Base-by-base conservation (phyloP, 2,113 vertebrate genomes). In the Pao palembangensis region DNA sequence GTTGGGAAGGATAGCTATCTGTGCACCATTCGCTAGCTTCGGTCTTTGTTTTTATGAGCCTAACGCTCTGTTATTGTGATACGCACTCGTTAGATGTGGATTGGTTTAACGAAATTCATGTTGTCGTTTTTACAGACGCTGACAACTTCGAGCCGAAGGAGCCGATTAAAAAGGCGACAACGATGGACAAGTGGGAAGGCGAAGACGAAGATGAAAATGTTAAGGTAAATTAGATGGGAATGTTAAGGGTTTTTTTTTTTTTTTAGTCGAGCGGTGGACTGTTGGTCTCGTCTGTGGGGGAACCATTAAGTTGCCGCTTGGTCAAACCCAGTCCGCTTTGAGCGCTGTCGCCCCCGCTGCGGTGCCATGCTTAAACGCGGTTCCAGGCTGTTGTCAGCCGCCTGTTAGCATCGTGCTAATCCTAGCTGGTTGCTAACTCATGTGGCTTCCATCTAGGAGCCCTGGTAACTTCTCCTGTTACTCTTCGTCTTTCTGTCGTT, bases 131-230 rank as follows among this genome's bases (percentile, higher is more conserved):
- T 79, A 49, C 83, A 96, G 95, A 95, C 84, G 91, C 90, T 61
- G 95, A 95, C 38, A 91, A 70, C 81, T 96, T 95, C 90, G 91
- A 94, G 81, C 79, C 46, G 81, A 90, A 90, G 55, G 94, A 93
- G 76, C 88, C 89, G 76, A 71, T 69, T 61, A 68, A 68, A 70
- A 88, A 78, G 73, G 71, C 86, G 82, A 52, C 38, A 58, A 85
- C 15, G 52, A 72, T 74, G 56, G 93, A 96, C 85, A 93, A 90
- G 83, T 96, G 94, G 94, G 94, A 94, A 89, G 94, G 94, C 83
- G 94, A 96, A 69, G 94, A 96, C 86, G 94, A 95, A 74, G 94
- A 96, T 0, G 94, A 95, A 55, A 93, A 94, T 8, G 92, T 95
- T 83, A 96, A 94, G 93, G 94, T 96, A 84, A 48, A n/a, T 16